Conservation (phyloP, 2,113 vertebrate genomes). For the Tachuris rubrigastra region DNA sequence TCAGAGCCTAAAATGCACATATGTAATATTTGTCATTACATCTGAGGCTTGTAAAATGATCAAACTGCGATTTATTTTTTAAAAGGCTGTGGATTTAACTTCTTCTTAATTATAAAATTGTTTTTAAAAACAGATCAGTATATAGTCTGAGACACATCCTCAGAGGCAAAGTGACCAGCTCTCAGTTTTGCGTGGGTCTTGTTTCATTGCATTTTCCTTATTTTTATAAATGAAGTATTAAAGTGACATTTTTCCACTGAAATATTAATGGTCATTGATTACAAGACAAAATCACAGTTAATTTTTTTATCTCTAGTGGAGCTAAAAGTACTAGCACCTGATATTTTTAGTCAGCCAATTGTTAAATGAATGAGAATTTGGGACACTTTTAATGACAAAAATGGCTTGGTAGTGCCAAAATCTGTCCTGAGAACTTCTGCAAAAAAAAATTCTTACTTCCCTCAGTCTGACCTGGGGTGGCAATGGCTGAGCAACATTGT, state of each 20-base stretch:
- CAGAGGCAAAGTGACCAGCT: neutral
- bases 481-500: fast-evolving
- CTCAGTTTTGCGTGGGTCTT: neutral
- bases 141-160: neutral
- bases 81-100: neutral
- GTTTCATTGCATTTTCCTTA: neutral
- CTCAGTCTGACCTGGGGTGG: neutral
- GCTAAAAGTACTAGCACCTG: neutral
- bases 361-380: neutral
- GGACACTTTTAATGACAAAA: neutral
- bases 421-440: neutral
- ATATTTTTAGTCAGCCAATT: neutral
- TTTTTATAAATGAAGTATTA: neutral
- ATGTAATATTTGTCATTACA: neutral
- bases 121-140: neutral
- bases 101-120: neutral
- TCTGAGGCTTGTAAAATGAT: neutral
- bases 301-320: neutral
- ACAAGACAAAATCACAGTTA: neutral
- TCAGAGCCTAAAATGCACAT: neutral
- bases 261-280: neutral
- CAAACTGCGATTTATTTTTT: neutral
- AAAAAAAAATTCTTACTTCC: neutral
- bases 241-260: neutral
- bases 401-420: neutral